Evolutionary conservation across 2,888 invertebrate species (phyloP).

Genomic region (Dendrolimus pini): DNA sequence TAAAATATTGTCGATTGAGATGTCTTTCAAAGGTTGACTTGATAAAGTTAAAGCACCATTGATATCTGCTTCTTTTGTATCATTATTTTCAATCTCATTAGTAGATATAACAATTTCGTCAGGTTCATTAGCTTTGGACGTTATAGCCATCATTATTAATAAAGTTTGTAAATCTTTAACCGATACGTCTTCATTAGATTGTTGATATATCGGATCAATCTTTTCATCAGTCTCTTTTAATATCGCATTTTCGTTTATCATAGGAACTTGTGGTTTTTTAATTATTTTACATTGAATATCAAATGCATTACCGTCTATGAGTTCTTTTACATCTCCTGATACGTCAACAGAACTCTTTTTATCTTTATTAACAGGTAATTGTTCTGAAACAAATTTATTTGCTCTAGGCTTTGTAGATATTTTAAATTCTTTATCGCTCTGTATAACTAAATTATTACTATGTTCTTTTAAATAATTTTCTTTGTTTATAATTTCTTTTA

Average conservation of each 20-base stretch:
- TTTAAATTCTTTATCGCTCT: slow-evolving; percentile 42
- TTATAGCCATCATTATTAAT: slow-evolving; percentile 53
- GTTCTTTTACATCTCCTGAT: neutral
- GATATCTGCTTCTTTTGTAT: neutral
- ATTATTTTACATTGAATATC: neutral
- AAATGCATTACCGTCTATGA: neutral
- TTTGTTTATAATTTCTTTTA: slow-evolving; percentile 22
- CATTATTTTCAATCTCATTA: slow-evolving; percentile 2
- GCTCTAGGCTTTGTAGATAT: slow-evolving; percentile 9
- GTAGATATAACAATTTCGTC: slow-evolving; percentile 9
- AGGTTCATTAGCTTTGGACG: slow-evolving; percentile 29
- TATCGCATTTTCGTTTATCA: neutral
- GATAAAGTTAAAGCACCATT: slow-evolving; percentile 6
- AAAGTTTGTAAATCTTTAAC: slow-evolving; percentile 46
- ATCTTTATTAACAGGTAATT: neutral
- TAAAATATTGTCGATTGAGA: slow-evolving; percentile 30
- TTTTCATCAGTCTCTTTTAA: slow-evolving; percentile 3
- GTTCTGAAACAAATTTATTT: slow-evolving; percentile 6
- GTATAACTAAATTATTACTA: slow-evolving; percentile 32
- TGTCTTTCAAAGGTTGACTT: slow-evolving; percentile 3
- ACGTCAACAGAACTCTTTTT: neutral
- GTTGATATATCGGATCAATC: slow-evolving; percentile 2
- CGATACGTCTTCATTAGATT: slow-evolving; percentile 12
- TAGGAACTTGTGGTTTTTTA: neutral
- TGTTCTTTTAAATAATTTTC: slow-evolving; percentile 13